These are phyloP conservation scores for Cheilinus undulatus DNA, from an alignment of 2,113 vertebrate species.

Conservation along the genomic window DNA sequence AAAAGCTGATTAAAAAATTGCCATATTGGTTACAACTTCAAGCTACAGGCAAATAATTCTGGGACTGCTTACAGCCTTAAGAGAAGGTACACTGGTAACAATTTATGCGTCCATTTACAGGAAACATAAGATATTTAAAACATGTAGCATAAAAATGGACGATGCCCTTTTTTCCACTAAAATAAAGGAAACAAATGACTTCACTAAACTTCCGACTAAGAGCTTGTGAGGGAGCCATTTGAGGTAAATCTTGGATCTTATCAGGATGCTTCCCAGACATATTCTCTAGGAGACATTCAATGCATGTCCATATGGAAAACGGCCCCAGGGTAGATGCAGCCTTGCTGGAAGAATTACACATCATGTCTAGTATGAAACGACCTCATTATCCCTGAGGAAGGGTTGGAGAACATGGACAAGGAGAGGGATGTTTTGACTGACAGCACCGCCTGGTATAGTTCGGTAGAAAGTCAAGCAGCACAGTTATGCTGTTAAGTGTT, in stretches of 20 bases:
- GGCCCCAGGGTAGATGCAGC: background rate
- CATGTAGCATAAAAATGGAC: no score
- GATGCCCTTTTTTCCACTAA: no score
- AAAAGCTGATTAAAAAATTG: no score
- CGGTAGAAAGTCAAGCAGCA: background rate
- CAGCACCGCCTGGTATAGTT: background rate
- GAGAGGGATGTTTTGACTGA: background rate
- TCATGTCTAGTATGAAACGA: slow-evolving; percentile 7
- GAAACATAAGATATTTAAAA: no score
- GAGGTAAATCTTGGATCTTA: background rate
- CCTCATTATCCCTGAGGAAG: background rate
- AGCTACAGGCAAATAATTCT: no score
- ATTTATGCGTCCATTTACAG: no score
- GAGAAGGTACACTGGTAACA: no score
- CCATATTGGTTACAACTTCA: no score
- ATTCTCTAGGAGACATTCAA: background rate
- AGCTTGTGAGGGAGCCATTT: background rate
- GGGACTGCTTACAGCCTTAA: no score
- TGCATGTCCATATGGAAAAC: background rate
- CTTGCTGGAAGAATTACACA: slow-evolving; percentile 17
- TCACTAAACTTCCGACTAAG: background rate
- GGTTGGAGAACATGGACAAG: background rate
- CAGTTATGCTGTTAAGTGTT: background rate
- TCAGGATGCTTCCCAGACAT: background rate
- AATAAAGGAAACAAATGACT: background rate